Evolutionary conservation across 2,797 vertebrate species (phyloP).

Genomic region (Falco novaeseelandiae): DNA sequence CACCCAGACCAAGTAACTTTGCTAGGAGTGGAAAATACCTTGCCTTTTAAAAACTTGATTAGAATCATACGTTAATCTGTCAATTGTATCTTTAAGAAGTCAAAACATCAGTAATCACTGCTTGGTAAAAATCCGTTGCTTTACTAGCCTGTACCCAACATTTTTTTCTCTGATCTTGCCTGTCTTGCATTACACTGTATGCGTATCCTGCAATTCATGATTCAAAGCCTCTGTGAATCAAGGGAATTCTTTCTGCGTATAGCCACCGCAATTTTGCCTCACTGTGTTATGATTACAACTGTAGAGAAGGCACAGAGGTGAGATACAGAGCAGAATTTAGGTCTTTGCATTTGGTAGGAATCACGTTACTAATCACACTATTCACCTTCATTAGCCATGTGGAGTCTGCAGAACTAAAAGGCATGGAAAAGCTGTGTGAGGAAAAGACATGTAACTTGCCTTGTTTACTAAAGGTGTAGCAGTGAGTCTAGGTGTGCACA

Average conservation of each 20-base stretch:
- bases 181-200: background rate
- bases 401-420: background rate
- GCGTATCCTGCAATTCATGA: background rate
- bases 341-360: background rate
- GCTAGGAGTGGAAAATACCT: background rate
- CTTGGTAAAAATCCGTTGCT: background rate
- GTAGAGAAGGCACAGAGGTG: background rate
- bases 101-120: background rate
- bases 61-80: background rate
- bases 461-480: background rate
- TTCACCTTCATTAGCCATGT: background rate
- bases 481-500: background rate
- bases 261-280: background rate
- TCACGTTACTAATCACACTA: background rate
- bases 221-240: background rate
- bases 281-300: background rate
- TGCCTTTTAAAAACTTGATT: background rate
- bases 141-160: background rate
- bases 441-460: background rate
- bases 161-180: background rate
- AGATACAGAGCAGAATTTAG: background rate
- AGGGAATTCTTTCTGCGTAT: background rate
- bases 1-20: background rate
- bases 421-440: background rate
- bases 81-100: background rate